Percentiles rank a stretch among this genome's conserved stretches.
Conservation (phyloP, 92 coral and sea anemone species). For the Porites evermanni region DNA sequence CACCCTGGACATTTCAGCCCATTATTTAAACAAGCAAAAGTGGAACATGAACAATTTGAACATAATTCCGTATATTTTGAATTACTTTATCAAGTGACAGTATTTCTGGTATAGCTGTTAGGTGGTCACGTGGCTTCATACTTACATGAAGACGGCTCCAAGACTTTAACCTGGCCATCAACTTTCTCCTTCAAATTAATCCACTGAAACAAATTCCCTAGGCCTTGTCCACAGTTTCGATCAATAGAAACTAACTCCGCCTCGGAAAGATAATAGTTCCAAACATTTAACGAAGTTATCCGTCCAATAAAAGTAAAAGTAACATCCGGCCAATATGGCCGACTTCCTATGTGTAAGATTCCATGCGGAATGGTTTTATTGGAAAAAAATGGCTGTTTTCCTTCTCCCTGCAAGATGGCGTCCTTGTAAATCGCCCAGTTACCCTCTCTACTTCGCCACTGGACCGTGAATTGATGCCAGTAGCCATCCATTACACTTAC, state of each 20-base stretch:
- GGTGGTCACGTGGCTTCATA: neutral
- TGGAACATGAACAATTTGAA: no score
- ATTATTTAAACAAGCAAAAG: no score
- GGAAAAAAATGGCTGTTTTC: no score
- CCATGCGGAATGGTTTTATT: neutral
- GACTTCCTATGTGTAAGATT: neutral
- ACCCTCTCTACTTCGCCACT: neutral
- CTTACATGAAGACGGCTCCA: constrained; percentile 34
- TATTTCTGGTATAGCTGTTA: neutral
- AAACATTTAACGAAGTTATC: constrained; percentile 56
- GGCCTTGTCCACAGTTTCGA: neutral
- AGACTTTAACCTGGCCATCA: neutral
- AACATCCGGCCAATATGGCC: no score
- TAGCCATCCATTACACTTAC: constrained; percentile 27
- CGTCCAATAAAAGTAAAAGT: constrained; percentile 17
- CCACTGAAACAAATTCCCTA: constrained; percentile 12
- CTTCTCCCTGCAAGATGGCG: constrained; percentile 20
- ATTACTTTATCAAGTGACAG: neutral
- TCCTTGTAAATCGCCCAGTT: constrained; percentile 23
- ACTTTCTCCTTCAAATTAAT: neutral
- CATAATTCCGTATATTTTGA: no score
- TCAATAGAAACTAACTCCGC: constrained; percentile 1
- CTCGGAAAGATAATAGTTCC: constrained; percentile 19
- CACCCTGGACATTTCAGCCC: no score
- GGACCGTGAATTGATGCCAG: constrained; percentile 59